These are phyloP conservation scores for Lithophane semibrunnea DNA, from an alignment of 2,888 invertebrate genomes.

Conservation along the genomic window DNA sequence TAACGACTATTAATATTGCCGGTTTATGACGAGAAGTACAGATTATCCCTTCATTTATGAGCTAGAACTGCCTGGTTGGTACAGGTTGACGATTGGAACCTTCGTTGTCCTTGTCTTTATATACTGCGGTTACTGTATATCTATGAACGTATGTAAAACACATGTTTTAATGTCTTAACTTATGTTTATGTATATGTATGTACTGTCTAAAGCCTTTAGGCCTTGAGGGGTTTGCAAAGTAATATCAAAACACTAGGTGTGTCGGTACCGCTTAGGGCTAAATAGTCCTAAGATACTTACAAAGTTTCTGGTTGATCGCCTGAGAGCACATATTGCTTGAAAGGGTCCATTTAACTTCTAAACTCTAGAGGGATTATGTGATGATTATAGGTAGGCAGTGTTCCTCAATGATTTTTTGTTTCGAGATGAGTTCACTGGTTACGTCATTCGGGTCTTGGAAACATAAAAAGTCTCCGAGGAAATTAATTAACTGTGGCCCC, in stretches of 20 bases:
- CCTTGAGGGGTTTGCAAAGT: slow-evolving; percentile 27
- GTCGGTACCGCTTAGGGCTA: slow-evolving; percentile 30
- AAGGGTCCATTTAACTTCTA: slow-evolving; percentile 40
- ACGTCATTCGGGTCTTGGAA: slow-evolving; percentile 43
- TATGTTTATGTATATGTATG: slow-evolving; percentile 19
- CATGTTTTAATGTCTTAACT: slow-evolving; percentile 22
- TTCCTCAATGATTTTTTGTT: slow-evolving; percentile 46
- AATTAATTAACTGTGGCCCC: slow-evolving; percentile 25
- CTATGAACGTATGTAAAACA: slow-evolving; percentile 28
- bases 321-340: slow-evolving; percentile 41
- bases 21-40: slow-evolving; percentile 41
- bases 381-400: slow-evolving; percentile 30
- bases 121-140: background rate
- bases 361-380: slow-evolving; percentile 38
- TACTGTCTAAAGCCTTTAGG: slow-evolving; percentile 14
- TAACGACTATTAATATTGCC: slow-evolving; percentile 49
- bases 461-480: slow-evolving; percentile 33
- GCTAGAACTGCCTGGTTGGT: slow-evolving; percentile 19
- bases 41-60: slow-evolving; percentile 47
- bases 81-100: slow-evolving; percentile 20
- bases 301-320: slow-evolving; percentile 46
- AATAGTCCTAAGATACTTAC: slow-evolving; percentile 43
- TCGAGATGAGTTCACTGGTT: slow-evolving; percentile 53
- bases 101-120: slow-evolving; percentile 31
- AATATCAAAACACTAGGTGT: slow-evolving; percentile 43